A percentile compares a stretch with the other conserved stretches of the same genome.
These are phyloP conservation scores for Cossypha polioptera DNA, from an alignment of 2,797 vertebrate genomes.

Conservation along the genomic window DNA sequence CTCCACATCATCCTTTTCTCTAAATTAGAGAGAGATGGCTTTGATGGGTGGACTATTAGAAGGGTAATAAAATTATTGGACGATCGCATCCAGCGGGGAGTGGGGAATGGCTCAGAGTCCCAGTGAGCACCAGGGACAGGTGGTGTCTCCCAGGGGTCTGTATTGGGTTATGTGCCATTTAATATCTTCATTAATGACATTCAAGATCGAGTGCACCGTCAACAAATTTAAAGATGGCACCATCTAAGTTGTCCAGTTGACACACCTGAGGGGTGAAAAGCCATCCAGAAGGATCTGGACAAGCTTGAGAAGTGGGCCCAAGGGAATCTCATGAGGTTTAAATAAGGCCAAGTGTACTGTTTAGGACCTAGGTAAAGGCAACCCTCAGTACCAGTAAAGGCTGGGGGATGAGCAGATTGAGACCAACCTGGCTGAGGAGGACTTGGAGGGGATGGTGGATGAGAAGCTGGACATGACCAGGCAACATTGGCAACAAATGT, in stretches of 20 bases:
- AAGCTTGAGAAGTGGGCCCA: not conserved
- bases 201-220: fast-evolving
- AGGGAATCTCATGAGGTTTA: not conserved
- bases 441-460: not conserved
- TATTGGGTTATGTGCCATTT: not conserved
- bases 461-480: not conserved
- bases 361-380: not conserved
- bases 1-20: not conserved
- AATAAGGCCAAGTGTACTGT: too few relatives aligned
- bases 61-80: not conserved
- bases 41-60: not conserved
- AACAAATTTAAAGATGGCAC: not conserved
- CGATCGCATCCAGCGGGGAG: fast-evolving
- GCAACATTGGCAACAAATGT: fast-evolving
- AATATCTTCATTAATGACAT: not conserved
- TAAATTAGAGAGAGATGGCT: not conserved
- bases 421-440: not conserved
- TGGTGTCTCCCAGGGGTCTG: too few relatives aligned
- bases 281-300: not conserved
- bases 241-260: not conserved
- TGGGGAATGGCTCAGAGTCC: not conserved
- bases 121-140: not conserved
- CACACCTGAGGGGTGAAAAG: fast-evolving
- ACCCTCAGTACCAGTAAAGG: not conserved
- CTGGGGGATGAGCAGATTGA: not conserved